Evolutionary conservation across 2,888 invertebrate genomes (phyloP).

Genomic region (Priocnemis perturbator): DNA sequence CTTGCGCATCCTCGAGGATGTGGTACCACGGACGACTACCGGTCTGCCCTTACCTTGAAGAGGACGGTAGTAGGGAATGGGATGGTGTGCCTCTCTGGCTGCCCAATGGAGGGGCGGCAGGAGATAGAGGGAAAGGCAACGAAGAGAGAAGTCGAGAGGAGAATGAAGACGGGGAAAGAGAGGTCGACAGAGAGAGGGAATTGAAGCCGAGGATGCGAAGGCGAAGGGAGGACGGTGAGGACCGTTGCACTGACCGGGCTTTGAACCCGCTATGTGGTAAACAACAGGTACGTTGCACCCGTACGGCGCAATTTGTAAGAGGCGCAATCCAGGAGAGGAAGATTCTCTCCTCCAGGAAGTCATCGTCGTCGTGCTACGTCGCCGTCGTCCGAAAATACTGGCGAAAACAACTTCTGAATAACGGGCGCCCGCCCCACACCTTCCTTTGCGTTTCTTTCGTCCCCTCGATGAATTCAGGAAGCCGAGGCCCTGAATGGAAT

Average conservation of each 20-base stretch:
- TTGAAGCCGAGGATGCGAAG: conserved; percentile 30
- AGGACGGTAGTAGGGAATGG: conserved; percentile 57
- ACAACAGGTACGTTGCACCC: conserved; percentile 74
- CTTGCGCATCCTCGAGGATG: conserved; percentile 52
- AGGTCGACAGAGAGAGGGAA: conserved; percentile 21
- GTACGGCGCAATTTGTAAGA: conserved; percentile 65
- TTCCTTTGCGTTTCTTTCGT: conserved; percentile 12
- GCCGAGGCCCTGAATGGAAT: neutral
- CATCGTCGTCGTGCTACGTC: conserved; percentile 2
- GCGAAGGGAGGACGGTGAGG: conserved; percentile 50
- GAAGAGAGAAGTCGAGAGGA: conserved; percentile 18
- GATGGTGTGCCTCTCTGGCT: conserved; percentile 32
- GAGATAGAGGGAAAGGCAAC: conserved; percentile 2
- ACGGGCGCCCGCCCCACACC: conserved; percentile 34
- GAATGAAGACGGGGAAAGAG: conserved; percentile 41
- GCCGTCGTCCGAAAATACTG: conserved; percentile 51
- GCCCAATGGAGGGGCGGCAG: conserved; percentile 15
- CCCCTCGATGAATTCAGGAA: conserved; percentile 8
- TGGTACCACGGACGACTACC: conserved; percentile 49
- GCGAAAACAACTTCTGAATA: conserved; percentile 34
- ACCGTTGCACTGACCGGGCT: conserved; percentile 73
- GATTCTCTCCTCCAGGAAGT: conserved; percentile 39
- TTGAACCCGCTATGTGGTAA: conserved; percentile 73
- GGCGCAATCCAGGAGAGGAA: conserved; percentile 39
- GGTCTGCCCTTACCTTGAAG: conserved; percentile 59